Evolutionary conservation across 2,888 invertebrate genomes (phyloP).

Genomic region (Cristatella mucedo): DNA sequence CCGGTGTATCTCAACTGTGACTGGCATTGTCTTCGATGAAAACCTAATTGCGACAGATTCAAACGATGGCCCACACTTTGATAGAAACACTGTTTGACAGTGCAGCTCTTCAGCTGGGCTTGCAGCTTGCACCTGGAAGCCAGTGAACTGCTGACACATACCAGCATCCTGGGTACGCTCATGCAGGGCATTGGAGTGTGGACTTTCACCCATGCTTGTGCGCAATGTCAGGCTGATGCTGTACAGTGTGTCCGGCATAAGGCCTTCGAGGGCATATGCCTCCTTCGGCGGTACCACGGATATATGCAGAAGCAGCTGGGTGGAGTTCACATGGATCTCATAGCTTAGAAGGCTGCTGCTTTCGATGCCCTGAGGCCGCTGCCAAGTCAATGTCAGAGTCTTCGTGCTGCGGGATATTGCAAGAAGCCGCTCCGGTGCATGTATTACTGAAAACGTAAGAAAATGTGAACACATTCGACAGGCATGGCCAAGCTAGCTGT

Average conservation of each 20-base stretch:
- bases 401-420: conserved; percentile 42
- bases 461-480: too few relatives aligned
- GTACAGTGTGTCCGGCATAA: conserved; percentile 89
- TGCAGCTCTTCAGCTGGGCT: too few relatives aligned
- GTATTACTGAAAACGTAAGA: conserved; percentile 69
- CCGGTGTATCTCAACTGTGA: too few relatives aligned
- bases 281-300: neutral
- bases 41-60: too few relatives aligned
- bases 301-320: too few relatives aligned
- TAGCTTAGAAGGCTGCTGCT: conserved; percentile 63
- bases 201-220: conserved; percentile 76
- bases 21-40: too few relatives aligned
- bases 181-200: conserved; percentile 79
- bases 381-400: conserved; percentile 55
- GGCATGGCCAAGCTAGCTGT: too few relatives aligned
- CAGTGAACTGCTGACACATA: too few relatives aligned
- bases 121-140: too few relatives aligned
- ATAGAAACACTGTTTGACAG: too few relatives aligned
- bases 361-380: conserved; percentile 60
- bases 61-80: too few relatives aligned
- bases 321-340: conserved; percentile 90
- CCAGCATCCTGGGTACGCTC: conserved; percentile 88
- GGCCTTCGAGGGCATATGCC: conserved; percentile 53
- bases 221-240: conserved; percentile 90
- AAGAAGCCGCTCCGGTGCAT: conserved; percentile 77